Evolutionary conservation across 2,797 vertebrate genomes (phyloP).

Genomic region (Rhynchotus rufescens): DNA sequence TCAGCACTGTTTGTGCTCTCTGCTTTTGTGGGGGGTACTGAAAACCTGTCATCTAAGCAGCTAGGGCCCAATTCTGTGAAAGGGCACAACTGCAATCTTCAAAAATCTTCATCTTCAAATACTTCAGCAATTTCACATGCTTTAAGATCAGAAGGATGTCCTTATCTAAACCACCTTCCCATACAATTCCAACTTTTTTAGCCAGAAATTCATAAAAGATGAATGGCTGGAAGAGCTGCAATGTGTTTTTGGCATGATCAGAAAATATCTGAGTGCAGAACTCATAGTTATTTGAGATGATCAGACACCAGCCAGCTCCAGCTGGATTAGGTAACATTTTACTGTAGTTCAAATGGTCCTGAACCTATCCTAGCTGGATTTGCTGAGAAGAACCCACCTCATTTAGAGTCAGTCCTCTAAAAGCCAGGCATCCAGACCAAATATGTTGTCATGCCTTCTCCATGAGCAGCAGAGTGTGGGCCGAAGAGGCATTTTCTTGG

Average conservation of each 20-base stretch:
- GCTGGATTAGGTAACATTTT: neutral
- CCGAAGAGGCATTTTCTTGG: neutral
- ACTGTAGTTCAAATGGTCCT: neutral
- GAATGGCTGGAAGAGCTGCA: neutral
- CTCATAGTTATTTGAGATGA: neutral
- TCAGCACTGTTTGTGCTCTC: neutral
- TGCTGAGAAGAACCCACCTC: neutral
- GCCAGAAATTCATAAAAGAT: neutral
- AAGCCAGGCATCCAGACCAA: neutral
- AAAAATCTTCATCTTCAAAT: no score
- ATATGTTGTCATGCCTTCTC: neutral
- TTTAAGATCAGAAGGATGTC: neutral
- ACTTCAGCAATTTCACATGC: neutral
- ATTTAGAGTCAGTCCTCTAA: neutral
- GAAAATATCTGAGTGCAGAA: neutral
- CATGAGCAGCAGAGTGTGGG: neutral
- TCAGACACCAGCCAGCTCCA: no score
- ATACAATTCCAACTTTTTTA: neutral
- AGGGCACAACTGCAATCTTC: neutral
- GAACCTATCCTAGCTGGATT: neutral
- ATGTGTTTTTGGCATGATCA: neutral
- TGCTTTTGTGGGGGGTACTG: rapidly evolving
- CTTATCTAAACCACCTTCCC: neutral
- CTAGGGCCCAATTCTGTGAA: neutral
- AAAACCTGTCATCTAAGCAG: neutral